Evolutionary conservation across 2,113 vertebrate species (phyloP).

Genomic region (Melospiza melodia): DNA sequence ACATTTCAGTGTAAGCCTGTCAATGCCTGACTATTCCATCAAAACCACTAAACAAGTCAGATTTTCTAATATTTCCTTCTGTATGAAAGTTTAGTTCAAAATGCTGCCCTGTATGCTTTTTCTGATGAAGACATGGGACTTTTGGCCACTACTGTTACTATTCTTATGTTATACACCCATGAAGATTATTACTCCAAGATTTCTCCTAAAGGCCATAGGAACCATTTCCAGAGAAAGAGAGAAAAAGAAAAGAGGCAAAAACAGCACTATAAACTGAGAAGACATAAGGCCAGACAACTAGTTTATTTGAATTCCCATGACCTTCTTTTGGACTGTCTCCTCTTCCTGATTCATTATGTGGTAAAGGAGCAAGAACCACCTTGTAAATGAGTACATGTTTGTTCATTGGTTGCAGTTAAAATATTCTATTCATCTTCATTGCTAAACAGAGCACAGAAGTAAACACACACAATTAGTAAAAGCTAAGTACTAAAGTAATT

Average conservation of each 20-base stretch:
- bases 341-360: not conserved
- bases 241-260: not conserved
- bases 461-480: not conserved
- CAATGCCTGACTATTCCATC: not conserved
- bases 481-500: not conserved
- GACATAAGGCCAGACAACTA: not conserved
- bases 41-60: not conserved
- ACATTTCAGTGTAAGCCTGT: not conserved
- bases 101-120: not conserved
- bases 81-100: not conserved
- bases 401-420: not conserved
- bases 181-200: not conserved
- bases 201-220: not conserved
- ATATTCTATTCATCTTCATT: not conserved
- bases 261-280: not conserved
- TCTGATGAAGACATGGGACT: not conserved
- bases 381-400: not conserved
- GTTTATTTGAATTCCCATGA: not conserved
- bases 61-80: not conserved
- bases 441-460: not conserved
- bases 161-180: not conserved
- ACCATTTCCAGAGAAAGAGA: not conserved
- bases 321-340: not conserved
- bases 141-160: not conserved
- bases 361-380: not conserved